Conservation (phyloP, 2,888 invertebrate genomes). For the Drosophila prolongata region DNA sequence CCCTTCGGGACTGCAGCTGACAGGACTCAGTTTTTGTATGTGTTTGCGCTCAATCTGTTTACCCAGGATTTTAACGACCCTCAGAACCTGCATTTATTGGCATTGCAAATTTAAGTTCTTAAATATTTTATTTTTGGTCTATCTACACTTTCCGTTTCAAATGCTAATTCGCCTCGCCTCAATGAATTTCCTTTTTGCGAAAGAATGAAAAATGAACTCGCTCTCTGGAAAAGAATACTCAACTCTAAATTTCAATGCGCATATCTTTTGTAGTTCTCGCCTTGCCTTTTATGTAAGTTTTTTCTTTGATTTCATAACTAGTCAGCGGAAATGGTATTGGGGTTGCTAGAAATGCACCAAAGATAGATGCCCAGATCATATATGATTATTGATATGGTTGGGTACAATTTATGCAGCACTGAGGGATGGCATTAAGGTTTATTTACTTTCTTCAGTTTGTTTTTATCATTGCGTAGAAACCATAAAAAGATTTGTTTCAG, state of each 20-base stretch:
- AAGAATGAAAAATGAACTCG: slow-evolving; percentile 55
- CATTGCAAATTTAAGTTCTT: slow-evolving; percentile 22
- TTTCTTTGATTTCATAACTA: slow-evolving; percentile 68
- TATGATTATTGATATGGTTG: slow-evolving; percentile 1
- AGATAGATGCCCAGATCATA: background rate
- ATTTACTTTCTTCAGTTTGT: too few relatives aligned
- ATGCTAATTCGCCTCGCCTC: slow-evolving; percentile 42
- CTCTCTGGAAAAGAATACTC: slow-evolving; percentile 1
- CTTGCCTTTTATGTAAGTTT: slow-evolving; percentile 67
- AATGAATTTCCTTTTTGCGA: slow-evolving; percentile 62
- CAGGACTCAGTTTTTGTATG: slow-evolving; percentile 8
- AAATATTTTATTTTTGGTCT: slow-evolving; percentile 22
- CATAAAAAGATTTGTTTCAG: too few relatives aligned
- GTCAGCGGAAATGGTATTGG: slow-evolving; percentile 66
- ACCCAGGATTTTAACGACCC: slow-evolving; percentile 2
- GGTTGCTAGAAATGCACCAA: slow-evolving; percentile 40
- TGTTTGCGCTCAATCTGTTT: slow-evolving; percentile 4
- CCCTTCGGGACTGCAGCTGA: background rate
- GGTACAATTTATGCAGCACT: background rate
- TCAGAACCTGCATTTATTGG: slow-evolving; percentile 6
- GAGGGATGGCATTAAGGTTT: too few relatives aligned
- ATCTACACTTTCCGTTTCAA: slow-evolving; percentile 19
- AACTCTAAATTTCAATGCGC: slow-evolving; percentile 51
- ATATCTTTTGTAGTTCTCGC: slow-evolving; percentile 55
- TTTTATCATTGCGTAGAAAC: too few relatives aligned